Percentiles rank a stretch among this genome's conserved stretches.
These are phyloP conservation scores for Patella pellucida DNA, from an alignment of 2,888 invertebrate genomes.

Conservation along the genomic window DNA sequence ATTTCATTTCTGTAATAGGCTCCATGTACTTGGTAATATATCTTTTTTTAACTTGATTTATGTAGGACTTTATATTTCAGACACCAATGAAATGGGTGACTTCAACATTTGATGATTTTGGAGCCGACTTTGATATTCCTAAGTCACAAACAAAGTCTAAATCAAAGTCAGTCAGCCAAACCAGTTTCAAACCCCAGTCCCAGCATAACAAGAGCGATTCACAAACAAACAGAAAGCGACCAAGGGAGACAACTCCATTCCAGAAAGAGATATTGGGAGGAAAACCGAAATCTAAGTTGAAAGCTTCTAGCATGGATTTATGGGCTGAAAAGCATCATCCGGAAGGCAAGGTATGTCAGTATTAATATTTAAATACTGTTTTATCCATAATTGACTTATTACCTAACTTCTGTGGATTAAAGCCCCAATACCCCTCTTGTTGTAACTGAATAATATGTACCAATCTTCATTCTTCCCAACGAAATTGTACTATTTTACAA, in stretches of 20 bases:
- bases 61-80: slow-evolving; percentile 36
- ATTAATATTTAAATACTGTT: background rate
- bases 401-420: too few species aligned
- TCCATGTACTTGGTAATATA: too few species aligned
- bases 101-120: slow-evolving; percentile 59
- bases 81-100: slow-evolving; percentile 54
- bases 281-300: slow-evolving; percentile 31
- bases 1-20: background rate
- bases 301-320: slow-evolving; percentile 39
- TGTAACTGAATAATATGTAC: too few species aligned
- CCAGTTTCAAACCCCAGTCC: slow-evolving; percentile 9
- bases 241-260: slow-evolving; percentile 18
- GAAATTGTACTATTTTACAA: too few species aligned
- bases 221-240: slow-evolving; percentile 18
- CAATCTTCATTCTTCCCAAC: too few species aligned
- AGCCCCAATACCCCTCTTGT: too few species aligned
- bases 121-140: slow-evolving; percentile 22
- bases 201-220: slow-evolving; percentile 14
- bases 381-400: too few species aligned
- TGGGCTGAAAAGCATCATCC: slow-evolving; percentile 62
- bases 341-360: slow-evolving; percentile 42
- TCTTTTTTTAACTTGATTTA: too few species aligned
- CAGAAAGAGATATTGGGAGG: slow-evolving; percentile 18
- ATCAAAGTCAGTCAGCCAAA: slow-evolving; percentile 6
- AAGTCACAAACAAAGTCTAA: slow-evolving; percentile 14